phyloP scores from a whole-genome alignment of 2,797 vertebrate genomes.

The Chiroxiphia lanceolata region DNA sequence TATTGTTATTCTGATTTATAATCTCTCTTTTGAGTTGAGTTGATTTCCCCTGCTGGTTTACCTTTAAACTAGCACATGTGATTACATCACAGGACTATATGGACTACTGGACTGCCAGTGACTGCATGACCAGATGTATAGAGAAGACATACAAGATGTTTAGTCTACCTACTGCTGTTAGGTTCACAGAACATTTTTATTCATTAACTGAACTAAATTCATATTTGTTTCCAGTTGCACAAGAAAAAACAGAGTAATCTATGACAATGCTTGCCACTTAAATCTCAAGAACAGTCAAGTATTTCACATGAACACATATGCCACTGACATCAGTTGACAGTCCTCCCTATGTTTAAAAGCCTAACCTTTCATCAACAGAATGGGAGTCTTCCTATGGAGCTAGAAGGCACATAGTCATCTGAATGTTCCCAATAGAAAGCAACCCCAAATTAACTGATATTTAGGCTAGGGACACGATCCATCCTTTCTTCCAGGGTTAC shows the following conservation, averaged over 20 bases:
- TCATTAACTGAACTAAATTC: not conserved
- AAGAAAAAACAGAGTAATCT: not conserved
- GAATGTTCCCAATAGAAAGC: not conserved
- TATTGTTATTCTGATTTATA: too few species aligned
- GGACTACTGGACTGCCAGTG: not conserved
- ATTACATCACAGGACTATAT: not conserved
- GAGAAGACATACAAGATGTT: not conserved
- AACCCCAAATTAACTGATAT: not conserved
- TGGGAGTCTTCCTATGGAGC: not conserved
- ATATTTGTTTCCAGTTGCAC: not conserved
- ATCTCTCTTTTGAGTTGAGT: too few species aligned
- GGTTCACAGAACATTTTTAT: not conserved
- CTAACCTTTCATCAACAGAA: conserved; percentile 34
- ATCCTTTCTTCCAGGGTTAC: not conserved
- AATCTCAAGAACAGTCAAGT: not conserved
- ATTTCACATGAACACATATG: not conserved
- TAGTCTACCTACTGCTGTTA: not conserved
- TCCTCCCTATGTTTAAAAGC: not conserved
- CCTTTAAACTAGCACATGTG: too few species aligned
- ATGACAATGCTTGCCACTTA: not conserved
- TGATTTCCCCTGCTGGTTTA: too few species aligned
- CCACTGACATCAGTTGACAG: not conserved
- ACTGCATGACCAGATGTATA: not conserved
- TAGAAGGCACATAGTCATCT: conserved; percentile 26
- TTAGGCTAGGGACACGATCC: not conserved